A percentile compares a stretch with the other conserved stretches of the same genome.
phyloP scores from a whole-genome alignment of 1,140 invertebrate species.

The Chionoecetes opilio region DNA sequence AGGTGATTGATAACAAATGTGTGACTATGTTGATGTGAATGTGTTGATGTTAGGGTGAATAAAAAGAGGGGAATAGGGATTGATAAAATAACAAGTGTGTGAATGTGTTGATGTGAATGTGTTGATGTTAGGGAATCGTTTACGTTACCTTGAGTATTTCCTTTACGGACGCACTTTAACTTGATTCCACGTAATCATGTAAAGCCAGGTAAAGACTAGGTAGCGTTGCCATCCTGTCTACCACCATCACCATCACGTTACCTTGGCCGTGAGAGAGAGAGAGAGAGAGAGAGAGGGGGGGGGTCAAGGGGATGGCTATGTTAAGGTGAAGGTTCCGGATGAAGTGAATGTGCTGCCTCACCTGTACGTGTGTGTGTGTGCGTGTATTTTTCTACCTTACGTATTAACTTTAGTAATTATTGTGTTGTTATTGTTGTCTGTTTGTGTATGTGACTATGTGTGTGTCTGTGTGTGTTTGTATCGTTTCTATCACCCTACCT shows the following conservation, averaged over 20 bases:
- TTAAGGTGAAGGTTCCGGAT: not conserved
- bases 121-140: no score
- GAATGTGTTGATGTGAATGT: not conserved
- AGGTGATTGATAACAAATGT: no score
- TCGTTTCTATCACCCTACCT: no score
- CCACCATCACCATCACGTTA: not conserved
- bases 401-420: no score
- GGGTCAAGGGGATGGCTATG: not conserved
- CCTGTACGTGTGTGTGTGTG: not conserved
- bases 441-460: not conserved
- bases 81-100: not conserved
- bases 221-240: not conserved
- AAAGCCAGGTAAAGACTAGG: no score
- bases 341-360: not conserved
- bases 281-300: not conserved
- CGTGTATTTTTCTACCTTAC: not conserved
- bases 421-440: not conserved
- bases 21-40: no score
- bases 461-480: slow-evolving; percentile 11
- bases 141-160: not conserved
- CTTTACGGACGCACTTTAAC: not conserved
- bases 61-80: not conserved
- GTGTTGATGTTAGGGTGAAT: not conserved
- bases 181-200: no score
- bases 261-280: not conserved